Percentiles rank a stretch among this genome's conserved stretches.
Conservation (phyloP, 2,113 vertebrate species). For the Alectura lathami region DNA sequence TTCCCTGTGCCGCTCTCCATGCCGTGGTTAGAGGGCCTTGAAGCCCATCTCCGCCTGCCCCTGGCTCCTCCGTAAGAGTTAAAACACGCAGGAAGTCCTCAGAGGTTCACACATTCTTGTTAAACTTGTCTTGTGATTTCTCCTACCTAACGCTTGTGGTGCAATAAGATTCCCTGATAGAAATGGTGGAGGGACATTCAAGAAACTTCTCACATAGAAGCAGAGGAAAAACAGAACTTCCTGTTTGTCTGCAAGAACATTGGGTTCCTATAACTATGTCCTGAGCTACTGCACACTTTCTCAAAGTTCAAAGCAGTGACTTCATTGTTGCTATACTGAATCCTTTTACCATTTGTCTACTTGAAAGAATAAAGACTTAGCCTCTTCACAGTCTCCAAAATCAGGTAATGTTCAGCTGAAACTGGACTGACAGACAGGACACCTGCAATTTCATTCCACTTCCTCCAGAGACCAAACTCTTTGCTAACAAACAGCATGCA, state of each 20-base stretch:
- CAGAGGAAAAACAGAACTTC: background rate
- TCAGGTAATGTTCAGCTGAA: background rate
- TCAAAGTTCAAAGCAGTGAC: background rate
- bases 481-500: background rate
- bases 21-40: background rate
- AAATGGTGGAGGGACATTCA: background rate
- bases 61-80: background rate
- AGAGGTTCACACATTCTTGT: background rate
- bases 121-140: background rate
- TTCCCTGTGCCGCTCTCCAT: no score
- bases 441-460: background rate
- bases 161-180: background rate
- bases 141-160: background rate
- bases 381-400: background rate
- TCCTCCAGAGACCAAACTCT: background rate
- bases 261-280: background rate
- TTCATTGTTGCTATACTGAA: background rate
- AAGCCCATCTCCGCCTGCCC: background rate
- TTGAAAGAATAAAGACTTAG: background rate
- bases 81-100: background rate
- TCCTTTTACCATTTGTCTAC: background rate
- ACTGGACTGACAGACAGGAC: background rate
- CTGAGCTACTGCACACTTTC: background rate
- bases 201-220: background rate
- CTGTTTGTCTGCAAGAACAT: background rate